Conservation (phyloP, 2,797 vertebrate genomes). For the Melanotaenia pygmaea region DNA sequence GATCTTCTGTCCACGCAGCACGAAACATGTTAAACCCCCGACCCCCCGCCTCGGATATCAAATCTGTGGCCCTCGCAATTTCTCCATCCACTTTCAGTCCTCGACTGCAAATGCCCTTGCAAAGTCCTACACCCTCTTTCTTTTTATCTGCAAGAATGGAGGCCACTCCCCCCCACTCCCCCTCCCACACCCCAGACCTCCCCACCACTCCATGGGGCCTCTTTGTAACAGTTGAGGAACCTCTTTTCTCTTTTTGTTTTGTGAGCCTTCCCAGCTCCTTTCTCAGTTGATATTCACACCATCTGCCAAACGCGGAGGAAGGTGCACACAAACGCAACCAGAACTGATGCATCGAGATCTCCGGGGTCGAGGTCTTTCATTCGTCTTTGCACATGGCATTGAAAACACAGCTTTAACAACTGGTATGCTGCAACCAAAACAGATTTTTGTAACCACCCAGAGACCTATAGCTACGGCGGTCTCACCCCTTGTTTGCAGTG, state of each 20-base stretch:
- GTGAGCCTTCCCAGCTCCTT: conserved; percentile 87
- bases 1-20: conserved; percentile 78
- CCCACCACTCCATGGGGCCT: conserved; percentile 82
- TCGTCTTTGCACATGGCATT: conserved; percentile 34
- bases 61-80: conserved; percentile 63
- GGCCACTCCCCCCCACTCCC: conserved; percentile 64
- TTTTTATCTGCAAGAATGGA: conserved; percentile 80
- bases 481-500: conserved; percentile 81
- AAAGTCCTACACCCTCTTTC: conserved; percentile 75
- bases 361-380: conserved; percentile 43
- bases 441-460: conserved; percentile 50
- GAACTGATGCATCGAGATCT: conserved; percentile 40
- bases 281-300: conserved; percentile 91
- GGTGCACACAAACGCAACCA: conserved; percentile 55
- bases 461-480: conserved; percentile 29
- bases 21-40: conserved; percentile 72
- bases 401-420: conserved; percentile 62
- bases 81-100: conserved; percentile 68
- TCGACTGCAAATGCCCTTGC: conserved; percentile 79
- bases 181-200: not conserved
- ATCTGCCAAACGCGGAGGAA: conserved; percentile 89
- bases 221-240: conserved; percentile 89
- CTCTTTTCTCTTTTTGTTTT: conserved; percentile 94
- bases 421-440: conserved; percentile 50
- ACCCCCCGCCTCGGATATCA: conserved; percentile 65